phyloP scores from a whole-genome alignment of 2,113 vertebrate species.

The Connochaetes taurinus region DNA sequence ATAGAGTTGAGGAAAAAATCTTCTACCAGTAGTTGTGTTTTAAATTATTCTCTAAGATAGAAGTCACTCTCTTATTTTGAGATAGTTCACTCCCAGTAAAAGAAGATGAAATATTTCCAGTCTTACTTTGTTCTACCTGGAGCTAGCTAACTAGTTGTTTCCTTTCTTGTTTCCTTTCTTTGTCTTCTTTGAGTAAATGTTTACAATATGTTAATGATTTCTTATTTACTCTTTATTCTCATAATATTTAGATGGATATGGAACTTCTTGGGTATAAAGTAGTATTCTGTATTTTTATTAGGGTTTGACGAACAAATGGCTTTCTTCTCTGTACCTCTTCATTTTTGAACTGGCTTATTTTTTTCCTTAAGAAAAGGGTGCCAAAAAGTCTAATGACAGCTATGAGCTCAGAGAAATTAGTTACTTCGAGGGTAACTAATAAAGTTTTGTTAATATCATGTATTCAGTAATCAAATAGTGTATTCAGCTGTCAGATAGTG shows the following conservation, averaged over 20 bases:
- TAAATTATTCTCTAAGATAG: neutral
- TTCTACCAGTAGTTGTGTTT: neutral
- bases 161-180: neutral
- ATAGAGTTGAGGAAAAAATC: neutral
- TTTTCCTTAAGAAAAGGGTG: neutral
- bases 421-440: neutral
- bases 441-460: neutral
- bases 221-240: slow-evolving; percentile 13
- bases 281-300: neutral
- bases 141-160: neutral
- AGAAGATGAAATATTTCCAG: neutral
- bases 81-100: neutral
- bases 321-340: neutral
- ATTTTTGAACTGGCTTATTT: neutral
- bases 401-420: neutral
- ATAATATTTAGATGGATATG: neutral
- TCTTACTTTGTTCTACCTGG: neutral
- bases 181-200: slow-evolving; percentile 1
- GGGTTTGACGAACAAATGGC: neutral
- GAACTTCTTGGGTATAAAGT: neutral
- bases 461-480: neutral
- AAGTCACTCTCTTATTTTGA: neutral
- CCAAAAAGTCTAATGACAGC: neutral
- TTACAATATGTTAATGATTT: neutral
- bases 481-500: neutral